These are phyloP conservation scores for Tetrao urogallus DNA, from an alignment of 2,113 vertebrate species.

Conservation along the genomic window DNA sequence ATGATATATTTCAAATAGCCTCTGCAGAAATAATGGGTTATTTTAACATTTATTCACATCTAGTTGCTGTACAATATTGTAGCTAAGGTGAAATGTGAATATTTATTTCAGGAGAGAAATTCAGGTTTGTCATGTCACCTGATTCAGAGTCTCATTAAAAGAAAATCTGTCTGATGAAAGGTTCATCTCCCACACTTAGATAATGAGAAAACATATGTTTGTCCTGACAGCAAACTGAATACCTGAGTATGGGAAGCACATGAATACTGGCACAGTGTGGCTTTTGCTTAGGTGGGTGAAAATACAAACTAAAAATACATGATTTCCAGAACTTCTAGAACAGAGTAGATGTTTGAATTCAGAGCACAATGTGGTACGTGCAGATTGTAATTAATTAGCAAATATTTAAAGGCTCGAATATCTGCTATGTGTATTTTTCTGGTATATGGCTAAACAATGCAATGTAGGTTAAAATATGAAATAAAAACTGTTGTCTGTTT, in stretches of 20 bases:
- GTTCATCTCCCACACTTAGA: not conserved
- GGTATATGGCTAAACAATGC: not conserved
- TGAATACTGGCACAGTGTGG: not conserved
- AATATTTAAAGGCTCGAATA: not conserved
- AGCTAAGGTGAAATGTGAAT: slow-evolving; percentile 29
- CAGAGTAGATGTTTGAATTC: slow-evolving; percentile 3
- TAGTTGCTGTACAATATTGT: not conserved
- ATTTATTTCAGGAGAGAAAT: not conserved
- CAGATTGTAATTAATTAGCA: not conserved
- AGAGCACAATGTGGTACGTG: not conserved
- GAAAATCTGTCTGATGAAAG: not conserved
- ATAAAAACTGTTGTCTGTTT: not conserved
- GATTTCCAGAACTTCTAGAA: not conserved
- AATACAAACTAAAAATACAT: not conserved
- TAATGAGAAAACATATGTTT: rapidly evolving
- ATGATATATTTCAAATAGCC: slow-evolving; percentile 4
- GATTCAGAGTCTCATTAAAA: not conserved
- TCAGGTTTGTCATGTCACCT: slow-evolving; percentile 3
- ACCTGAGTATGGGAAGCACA: not conserved
- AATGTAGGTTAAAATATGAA: not conserved
- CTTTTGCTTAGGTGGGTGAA: not conserved
- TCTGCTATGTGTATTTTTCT: not conserved
- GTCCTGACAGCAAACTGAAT: not conserved
- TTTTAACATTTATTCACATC: slow-evolving; percentile 9
- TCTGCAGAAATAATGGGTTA: slow-evolving; percentile 34